These are phyloP conservation scores for Phyllotis vaccarum DNA, from an alignment of 2,797 vertebrate species.

Conservation along the genomic window DNA sequence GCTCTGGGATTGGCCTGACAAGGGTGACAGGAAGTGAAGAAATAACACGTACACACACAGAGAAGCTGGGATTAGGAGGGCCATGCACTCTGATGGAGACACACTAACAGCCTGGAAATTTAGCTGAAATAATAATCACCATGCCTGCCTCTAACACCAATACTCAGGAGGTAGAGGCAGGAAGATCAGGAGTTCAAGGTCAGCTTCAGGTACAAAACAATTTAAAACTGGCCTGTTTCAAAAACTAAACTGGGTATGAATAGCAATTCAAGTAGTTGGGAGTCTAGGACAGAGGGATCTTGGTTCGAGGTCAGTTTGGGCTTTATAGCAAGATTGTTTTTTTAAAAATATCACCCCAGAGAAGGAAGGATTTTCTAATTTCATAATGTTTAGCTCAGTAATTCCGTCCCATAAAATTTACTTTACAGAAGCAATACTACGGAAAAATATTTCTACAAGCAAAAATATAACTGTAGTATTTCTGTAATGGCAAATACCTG, in stretches of 20 bases:
- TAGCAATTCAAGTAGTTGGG: neutral
- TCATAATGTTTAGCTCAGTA: conserved; percentile 36
- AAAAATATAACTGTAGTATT: neutral
- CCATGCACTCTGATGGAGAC: too few relatives aligned
- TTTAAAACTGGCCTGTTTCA: neutral
- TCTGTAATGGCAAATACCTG: conserved; percentile 36
- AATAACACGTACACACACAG: neutral
- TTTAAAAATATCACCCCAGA: neutral
- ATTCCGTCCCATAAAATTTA: conserved; percentile 49
- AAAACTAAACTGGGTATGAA: neutral
- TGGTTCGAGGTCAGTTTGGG: neutral
- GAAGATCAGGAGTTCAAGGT: neutral
- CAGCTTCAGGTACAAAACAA: neutral
- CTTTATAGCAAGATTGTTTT: neutral
- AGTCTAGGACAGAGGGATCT: neutral
- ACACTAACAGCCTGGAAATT: too few relatives aligned
- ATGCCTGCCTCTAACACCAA: neutral
- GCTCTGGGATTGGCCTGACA: too few relatives aligned
- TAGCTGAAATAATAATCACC: too few relatives aligned
- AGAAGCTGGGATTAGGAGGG: neutral
- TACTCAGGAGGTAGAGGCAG: neutral
- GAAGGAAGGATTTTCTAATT: conserved; percentile 16
- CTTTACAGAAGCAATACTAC: conserved; percentile 19
- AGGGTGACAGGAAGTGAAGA: neutral
- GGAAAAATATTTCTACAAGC: conserved; percentile 37